Evolutionary conservation across 2,797 vertebrate species (phyloP).

Genomic region (Rhadinocentrus ornatus): DNA sequence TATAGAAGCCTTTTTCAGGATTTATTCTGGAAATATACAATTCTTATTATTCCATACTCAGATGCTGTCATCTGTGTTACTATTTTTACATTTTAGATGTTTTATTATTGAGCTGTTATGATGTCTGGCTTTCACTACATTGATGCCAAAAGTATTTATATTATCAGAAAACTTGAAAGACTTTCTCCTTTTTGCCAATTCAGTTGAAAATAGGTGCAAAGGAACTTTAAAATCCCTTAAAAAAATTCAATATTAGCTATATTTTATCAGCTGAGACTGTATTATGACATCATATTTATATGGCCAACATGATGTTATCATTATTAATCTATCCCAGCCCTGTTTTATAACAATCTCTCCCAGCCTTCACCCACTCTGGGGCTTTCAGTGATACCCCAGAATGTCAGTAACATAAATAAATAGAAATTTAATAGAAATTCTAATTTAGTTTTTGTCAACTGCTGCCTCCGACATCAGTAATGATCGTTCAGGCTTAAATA

Average conservation of each 20-base stretch:
- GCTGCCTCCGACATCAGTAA: neutral
- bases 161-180: no score
- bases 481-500: neutral
- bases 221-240: neutral
- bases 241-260: neutral
- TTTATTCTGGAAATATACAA: fast-evolving
- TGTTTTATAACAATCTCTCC: no score
- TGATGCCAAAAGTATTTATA: neutral
- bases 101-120: neutral
- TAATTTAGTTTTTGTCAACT: no score
- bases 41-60: neutral
- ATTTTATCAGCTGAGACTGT: neutral
- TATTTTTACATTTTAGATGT: neutral
- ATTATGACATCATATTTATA: neutral
- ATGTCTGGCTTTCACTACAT: neutral
- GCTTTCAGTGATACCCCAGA: no score
- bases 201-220: neutral
- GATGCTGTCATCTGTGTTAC: conserved; percentile 1
- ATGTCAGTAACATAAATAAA: no score
- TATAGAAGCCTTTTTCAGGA: conserved; percentile 1
- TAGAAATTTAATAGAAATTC: no score
- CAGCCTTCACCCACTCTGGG: no score
- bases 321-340: no score
- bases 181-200: neutral
- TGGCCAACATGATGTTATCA: no score